phyloP scores from a whole-genome alignment of 2,888 invertebrate species.

The Peribatodes rhomboidaria region DNA sequence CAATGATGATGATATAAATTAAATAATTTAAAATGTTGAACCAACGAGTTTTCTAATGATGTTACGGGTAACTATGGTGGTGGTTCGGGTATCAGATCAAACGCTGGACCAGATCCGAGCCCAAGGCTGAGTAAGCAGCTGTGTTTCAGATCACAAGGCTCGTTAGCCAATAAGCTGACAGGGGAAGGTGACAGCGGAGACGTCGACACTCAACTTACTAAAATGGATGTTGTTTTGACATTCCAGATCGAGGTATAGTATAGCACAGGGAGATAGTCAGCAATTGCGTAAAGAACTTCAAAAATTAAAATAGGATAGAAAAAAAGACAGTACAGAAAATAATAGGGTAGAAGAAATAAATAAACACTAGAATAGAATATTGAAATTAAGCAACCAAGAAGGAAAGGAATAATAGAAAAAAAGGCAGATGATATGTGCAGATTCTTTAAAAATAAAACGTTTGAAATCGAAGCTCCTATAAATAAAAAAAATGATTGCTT shows the following conservation, averaged over 20 bases:
- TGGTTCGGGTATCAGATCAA: conserved; percentile 73
- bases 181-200: conserved; percentile 98
- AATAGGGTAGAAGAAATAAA: no score
- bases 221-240: conserved; percentile 98
- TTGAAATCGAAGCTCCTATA: no score
- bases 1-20: conserved; percentile 9
- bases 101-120: conserved; percentile 85
- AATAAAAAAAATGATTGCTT: no score
- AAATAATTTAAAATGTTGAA: not conserved
- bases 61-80: conserved; percentile 55
- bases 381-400: not conserved
- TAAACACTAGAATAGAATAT: no score
- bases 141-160: conserved; percentile 94
- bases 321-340: no score
- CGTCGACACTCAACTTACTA: conserved; percentile 97
- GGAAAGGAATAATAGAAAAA: no score
- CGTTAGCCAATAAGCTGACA: conserved; percentile 95
- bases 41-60: not conserved
- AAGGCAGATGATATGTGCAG: no score
- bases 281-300: no score
- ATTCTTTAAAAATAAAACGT: no score
- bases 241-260: conserved; percentile 96
- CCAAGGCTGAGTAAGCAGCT: conserved; percentile 88
- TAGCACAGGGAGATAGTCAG: not conserved
- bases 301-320: no score